Evolutionary conservation across 2,888 invertebrate species (phyloP), one percentile per base, ranked within the genome.

Genomic region (Drosophila conformis): DNA sequence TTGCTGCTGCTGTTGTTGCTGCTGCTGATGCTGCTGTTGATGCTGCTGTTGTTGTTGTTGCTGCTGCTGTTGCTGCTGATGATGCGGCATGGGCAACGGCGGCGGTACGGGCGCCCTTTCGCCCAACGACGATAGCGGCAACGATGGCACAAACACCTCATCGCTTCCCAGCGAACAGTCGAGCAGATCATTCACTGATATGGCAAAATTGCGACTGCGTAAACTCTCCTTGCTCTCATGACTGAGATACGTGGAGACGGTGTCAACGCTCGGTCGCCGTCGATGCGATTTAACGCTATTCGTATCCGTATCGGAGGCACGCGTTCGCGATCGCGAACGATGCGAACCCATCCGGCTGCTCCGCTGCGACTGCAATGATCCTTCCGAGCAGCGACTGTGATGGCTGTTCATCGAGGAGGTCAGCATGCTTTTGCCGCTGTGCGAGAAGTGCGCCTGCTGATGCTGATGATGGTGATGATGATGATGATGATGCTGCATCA

Each of bases 181-280:
- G 58, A 96, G 92, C 77, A 96, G 93, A 93, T 96, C 96, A 76
- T 95, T 95, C 78, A 95, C 94, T 0, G 95, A 94, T 73, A 94
- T 93, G 75, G 93, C 92, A 80, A 93, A 93, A 76, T 93, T 93
- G 46, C 93, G 90, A 88, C 95, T 95, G 54, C 95, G 95, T 60
- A 93, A 72, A 87, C 96, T 95, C 76, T 95, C 96, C 91, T 96
- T 95, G 94, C 96, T 97, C 93, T 97, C 97, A 80, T 96, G 97
- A 91, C 97, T 97, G 84, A 97, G 94, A 94, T 97, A 97, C 0
- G 97, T 97, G 69, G 97, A 97, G 36, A 97, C 97, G 15, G 97
- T 97, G 92, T 97, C 97, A 49, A 97, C 96, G 91, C 97, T 97
- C 67, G 97, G 97, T 27, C 97, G 94, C 18, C 97, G 94, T 6